Conservation (phyloP, 2,113 vertebrate species). For the Urocynchramus pylzowi region DNA sequence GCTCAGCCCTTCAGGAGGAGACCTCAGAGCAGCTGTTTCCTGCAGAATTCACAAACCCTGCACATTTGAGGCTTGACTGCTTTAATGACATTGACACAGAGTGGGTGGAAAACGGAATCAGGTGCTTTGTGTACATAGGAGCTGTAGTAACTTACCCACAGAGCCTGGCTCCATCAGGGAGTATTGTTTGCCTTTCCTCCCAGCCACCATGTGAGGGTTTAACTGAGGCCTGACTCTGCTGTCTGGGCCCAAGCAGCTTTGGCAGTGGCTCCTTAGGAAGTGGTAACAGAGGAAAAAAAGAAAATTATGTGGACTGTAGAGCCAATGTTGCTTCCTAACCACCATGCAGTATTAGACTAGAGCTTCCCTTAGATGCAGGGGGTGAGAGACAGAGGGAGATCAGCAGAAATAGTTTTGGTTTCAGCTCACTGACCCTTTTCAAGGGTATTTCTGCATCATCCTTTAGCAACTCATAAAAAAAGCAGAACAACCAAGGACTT, state of each 20-base stretch:
- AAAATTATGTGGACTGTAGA: background rate
- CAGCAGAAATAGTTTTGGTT: background rate
- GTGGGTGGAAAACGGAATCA: background rate
- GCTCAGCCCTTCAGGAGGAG: background rate
- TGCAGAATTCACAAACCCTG: background rate
- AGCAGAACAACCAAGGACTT: background rate
- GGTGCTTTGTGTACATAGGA: background rate
- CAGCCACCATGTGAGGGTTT: background rate
- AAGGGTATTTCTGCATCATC: background rate
- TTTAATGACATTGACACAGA: background rate
- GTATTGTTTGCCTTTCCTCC: slow-evolving; percentile 22
- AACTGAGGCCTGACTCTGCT: background rate
- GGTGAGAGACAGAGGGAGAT: background rate
- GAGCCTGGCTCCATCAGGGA: background rate
- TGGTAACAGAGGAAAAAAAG: background rate
- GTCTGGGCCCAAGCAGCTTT: background rate
- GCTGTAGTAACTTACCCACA: background rate
- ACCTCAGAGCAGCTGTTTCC: background rate
- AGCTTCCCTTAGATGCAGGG: background rate
- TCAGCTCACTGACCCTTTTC: background rate
- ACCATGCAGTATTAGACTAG: background rate
- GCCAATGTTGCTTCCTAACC: background rate
- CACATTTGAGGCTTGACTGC: background rate
- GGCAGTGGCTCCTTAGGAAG: background rate
- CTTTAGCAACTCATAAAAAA: background rate